These are phyloP conservation scores for Calephelis perditalis DNA, from an alignment of 2,888 invertebrate species.

Conservation along the genomic window DNA sequence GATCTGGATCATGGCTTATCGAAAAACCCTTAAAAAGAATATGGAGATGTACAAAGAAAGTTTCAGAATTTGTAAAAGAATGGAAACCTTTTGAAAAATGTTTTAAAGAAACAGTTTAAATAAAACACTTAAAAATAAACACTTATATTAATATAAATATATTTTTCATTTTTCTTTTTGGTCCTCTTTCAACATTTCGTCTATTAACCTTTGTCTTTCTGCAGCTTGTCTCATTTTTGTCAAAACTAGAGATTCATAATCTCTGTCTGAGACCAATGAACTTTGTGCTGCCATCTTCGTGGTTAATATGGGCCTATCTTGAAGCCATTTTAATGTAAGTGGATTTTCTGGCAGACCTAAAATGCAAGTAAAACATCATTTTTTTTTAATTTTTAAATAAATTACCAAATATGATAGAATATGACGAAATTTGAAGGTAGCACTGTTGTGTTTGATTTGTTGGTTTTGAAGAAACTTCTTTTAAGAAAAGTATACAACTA, in stretches of 20 bases:
- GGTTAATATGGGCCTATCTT: conserved; percentile 62
- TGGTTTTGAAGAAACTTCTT: too few relatives aligned
- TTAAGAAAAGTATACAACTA: too few relatives aligned
- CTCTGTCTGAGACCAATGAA: conserved; percentile 78
- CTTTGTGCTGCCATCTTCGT: conserved; percentile 49
- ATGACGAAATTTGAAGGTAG: too few relatives aligned
- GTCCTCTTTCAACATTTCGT: conserved; percentile 82
- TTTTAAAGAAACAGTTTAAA: conserved; percentile 36
- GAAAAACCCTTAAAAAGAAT: conserved; percentile 89
- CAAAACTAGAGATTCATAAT: conserved; percentile 90
- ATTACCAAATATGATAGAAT: too few relatives aligned
- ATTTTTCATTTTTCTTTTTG: conserved; percentile 34
- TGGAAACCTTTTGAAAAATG: conserved; percentile 84
- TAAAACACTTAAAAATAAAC: too few relatives aligned
- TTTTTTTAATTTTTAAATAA: too few relatives aligned
- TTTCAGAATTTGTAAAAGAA: conserved; percentile 82
- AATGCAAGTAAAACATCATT: conserved; percentile 32
- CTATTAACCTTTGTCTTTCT: conserved; percentile 87
- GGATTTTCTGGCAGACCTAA: conserved; percentile 84
- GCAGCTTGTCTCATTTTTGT: conserved; percentile 90
- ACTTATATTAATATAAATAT: conserved; percentile 4
- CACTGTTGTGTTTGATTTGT: too few relatives aligned
- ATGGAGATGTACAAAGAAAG: conserved; percentile 88
- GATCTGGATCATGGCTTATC: conserved; percentile 91
- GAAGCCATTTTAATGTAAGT: conserved; percentile 84